These are phyloP conservation scores for Portunus trituberculatus DNA, from an alignment of 1,140 invertebrate genomes.

Conservation along the genomic window DNA sequence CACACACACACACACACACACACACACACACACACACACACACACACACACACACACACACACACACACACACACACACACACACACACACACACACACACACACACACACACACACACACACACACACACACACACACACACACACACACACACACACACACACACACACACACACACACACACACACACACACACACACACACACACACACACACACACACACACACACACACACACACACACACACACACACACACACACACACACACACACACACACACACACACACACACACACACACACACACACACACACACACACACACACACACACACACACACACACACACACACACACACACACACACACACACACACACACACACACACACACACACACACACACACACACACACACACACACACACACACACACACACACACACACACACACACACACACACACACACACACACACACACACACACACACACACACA, in stretches of 20 bases:
- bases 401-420: slow-evolving; percentile 52
- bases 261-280: slow-evolving; percentile 52
- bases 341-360: slow-evolving; percentile 52
- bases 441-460: slow-evolving; percentile 52
- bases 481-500: slow-evolving; percentile 52
- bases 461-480: slow-evolving; percentile 52
- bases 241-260: slow-evolving; percentile 52
- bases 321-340: slow-evolving; percentile 52
- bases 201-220: slow-evolving; percentile 41
- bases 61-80: too few species aligned
- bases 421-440: slow-evolving; percentile 52
- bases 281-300: slow-evolving; percentile 52
- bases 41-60: too few species aligned
- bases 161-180: too few species aligned
- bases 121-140: too few species aligned
- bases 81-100: too few species aligned
- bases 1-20: too few species aligned
- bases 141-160: too few species aligned
- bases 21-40: too few species aligned
- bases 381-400: slow-evolving; percentile 52
- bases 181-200: too few species aligned
- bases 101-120: too few species aligned
- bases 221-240: slow-evolving; percentile 52
- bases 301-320: slow-evolving; percentile 52
- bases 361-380: slow-evolving; percentile 52